Evolutionary conservation across 2,113 vertebrate genomes (phyloP).

Genomic region (Pangasianodon gigas): DNA sequence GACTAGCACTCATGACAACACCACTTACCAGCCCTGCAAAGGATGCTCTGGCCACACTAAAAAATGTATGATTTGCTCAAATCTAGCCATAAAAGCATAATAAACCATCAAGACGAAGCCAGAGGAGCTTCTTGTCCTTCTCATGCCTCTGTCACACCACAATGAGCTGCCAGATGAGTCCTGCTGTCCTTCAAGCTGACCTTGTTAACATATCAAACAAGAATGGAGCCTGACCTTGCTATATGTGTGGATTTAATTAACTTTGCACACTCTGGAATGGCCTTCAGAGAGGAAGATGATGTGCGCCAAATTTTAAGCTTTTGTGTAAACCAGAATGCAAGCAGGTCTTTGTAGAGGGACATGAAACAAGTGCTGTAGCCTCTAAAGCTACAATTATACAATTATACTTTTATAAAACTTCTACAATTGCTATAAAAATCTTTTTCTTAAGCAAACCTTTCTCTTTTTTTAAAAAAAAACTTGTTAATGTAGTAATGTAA

Average conservation of each 20-base stretch:
- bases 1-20: neutral
- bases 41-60: neutral
- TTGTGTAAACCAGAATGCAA: conserved; percentile 25
- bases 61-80: neutral
- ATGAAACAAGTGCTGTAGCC: neutral
- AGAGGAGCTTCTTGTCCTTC: neutral
- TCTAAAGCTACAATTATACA: neutral
- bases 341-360: neutral
- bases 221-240: conserved; percentile 45
- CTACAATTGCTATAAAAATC: neutral
- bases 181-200: conserved; percentile 49
- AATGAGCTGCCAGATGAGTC: conserved; percentile 21
- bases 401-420: neutral
- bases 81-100: neutral
- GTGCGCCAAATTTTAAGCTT: neutral
- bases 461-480: neutral
- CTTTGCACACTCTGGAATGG: conserved; percentile 3
- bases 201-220: conserved; percentile 48
- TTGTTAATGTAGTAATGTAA: neutral
- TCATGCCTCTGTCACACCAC: neutral
- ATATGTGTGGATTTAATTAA: conserved; percentile 50
- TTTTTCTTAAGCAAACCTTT: neutral
- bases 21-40: neutral
- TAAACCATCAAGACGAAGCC: conserved; percentile 5
- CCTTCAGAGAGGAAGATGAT: conserved; percentile 30